phyloP scores from a whole-genome alignment of 2,888 invertebrate genomes.

The Alloplasta piceator region DNA sequence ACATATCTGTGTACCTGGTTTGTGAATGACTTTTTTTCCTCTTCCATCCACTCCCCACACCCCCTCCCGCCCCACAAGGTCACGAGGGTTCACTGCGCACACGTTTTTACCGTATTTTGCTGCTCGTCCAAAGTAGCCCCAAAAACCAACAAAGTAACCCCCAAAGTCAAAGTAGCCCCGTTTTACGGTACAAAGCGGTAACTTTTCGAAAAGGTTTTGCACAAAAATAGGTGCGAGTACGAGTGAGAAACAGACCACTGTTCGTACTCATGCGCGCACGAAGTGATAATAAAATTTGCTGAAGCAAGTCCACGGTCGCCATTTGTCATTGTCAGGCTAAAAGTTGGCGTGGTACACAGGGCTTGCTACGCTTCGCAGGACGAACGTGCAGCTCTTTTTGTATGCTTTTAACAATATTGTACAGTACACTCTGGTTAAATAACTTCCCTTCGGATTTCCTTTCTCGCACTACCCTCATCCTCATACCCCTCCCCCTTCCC shows the following conservation, averaged over 20 bases:
- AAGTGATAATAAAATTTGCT: constrained; percentile 79
- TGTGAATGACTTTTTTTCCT: too few species aligned
- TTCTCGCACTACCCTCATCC: constrained; percentile 57
- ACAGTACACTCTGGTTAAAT: constrained; percentile 68
- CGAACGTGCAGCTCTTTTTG: constrained; percentile 70
- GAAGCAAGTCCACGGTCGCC: constrained; percentile 72
- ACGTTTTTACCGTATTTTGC: too few species aligned
- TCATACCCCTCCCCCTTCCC: constrained; percentile 21
- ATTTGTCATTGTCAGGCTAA: constrained; percentile 79
- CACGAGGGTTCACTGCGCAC: too few species aligned
- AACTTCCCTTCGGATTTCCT: constrained; percentile 40
- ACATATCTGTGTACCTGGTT: too few species aligned
- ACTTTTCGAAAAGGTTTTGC: constrained; percentile 51
- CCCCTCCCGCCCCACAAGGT: too few species aligned
- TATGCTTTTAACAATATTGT: constrained; percentile 80
- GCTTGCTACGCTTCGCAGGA: constrained; percentile 36
- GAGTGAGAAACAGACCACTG: constrained; percentile 41
- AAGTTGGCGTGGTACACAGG: constrained; percentile 33
- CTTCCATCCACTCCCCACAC: too few species aligned
- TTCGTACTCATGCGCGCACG: constrained; percentile 64
- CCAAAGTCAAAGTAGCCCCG: too few species aligned
- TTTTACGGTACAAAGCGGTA: too few species aligned
- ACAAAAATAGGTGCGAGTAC: constrained; percentile 50
- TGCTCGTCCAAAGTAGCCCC: too few species aligned
- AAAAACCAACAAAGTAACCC: too few species aligned